Evolutionary conservation across 2,888 invertebrate species (phyloP).

Genomic region (Hartigia nigra): DNA sequence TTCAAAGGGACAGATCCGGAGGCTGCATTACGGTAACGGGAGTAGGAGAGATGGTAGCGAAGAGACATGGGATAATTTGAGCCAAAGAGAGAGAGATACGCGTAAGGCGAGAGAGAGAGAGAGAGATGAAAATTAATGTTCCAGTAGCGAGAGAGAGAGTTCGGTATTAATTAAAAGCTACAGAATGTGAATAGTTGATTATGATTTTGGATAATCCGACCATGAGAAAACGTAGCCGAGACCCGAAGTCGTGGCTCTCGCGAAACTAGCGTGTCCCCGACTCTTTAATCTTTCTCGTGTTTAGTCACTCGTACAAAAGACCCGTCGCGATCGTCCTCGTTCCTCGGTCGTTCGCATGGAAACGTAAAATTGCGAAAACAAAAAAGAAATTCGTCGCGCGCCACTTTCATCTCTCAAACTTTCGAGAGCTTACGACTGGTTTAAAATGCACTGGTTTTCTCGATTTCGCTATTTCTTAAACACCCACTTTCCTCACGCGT

Average conservation of each 20-base stretch:
- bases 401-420: background rate
- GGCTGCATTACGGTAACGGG: background rate
- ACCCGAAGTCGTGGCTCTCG: background rate
- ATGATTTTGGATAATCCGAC: conserved; percentile 40
- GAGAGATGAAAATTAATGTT: conserved; percentile 38
- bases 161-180: conserved; percentile 51
- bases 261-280: background rate
- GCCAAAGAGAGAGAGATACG: background rate
- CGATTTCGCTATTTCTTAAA: background rate
- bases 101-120: conserved; percentile 9
- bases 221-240: background rate
- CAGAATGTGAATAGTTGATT: conserved; percentile 37
- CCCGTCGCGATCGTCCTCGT: background rate
- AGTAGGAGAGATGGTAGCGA: background rate
- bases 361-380: background rate
- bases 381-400: background rate
- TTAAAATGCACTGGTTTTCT: background rate
- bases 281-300: background rate
- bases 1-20: background rate
- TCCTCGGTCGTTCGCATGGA: background rate
- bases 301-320: background rate
- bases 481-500: background rate
- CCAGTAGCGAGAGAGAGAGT: conserved; percentile 19
- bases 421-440: background rate
- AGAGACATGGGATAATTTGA: background rate